A percentile compares a stretch with the other conserved stretches of the same genome.
Evolutionary conservation across 2,888 invertebrate species (phyloP).

Genomic region (Pogonocherus hispidulus): DNA sequence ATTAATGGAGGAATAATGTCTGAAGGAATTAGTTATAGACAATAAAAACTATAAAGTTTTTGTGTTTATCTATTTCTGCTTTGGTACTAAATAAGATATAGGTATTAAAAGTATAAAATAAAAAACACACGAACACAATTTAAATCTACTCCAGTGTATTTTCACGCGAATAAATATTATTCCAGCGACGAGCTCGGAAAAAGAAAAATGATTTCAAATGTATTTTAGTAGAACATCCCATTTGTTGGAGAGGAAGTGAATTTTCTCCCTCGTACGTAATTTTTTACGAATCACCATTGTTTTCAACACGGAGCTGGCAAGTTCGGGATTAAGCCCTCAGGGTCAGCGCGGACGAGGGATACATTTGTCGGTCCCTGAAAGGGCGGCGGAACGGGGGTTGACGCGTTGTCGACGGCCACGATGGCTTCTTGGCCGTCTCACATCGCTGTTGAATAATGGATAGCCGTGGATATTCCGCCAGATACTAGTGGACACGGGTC

Average conservation of each 20-base stretch:
- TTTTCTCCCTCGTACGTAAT: conserved; percentile 48
- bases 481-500: conserved; percentile 66
- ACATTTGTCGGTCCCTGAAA: conserved; percentile 63
- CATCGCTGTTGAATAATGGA: conserved; percentile 66
- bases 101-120: too few relatives aligned
- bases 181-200: conserved; percentile 28
- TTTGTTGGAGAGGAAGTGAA: conserved; percentile 45
- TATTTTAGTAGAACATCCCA: conserved; percentile 43
- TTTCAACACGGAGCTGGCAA: conserved; percentile 50
- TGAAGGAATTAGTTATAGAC: too few relatives aligned
- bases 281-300: conserved; percentile 52
- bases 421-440: conserved; percentile 66
- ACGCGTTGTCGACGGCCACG: conserved; percentile 63
- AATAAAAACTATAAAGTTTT: too few relatives aligned
- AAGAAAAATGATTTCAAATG: conserved; percentile 39
- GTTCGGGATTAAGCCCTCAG: conserved; percentile 57
- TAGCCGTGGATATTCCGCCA: conserved; percentile 62
- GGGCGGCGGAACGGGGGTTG: conserved; percentile 55
- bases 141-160: conserved; percentile 11
- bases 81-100: too few relatives aligned
- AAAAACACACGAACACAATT: too few relatives aligned
- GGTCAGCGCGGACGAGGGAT: conserved; percentile 64
- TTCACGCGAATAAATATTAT: conserved; percentile 40
- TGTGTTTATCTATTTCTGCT: too few relatives aligned
- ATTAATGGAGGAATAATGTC: too few relatives aligned